Conservation (phyloP, 2,797 vertebrate genomes). For the Neoniphon sammara region DNA sequence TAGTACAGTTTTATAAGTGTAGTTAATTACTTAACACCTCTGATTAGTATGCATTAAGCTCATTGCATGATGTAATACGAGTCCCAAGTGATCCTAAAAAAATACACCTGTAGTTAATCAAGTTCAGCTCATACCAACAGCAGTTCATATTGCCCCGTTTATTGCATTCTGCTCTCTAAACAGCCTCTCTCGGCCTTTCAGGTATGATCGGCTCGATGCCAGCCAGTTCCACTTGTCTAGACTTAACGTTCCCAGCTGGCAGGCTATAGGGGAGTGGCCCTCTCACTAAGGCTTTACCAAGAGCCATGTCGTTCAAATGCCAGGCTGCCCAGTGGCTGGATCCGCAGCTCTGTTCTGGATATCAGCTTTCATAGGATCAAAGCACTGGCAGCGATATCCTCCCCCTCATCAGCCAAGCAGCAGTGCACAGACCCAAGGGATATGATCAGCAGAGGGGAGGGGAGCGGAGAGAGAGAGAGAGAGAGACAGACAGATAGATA, state of each 20-base stretch:
- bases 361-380: constrained; percentile 83
- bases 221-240: constrained; percentile 76
- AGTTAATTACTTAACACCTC: no score
- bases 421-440: constrained; percentile 76
- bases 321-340: constrained; percentile 78
- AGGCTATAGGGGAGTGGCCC: constrained; percentile 70
- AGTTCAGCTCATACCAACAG: neutral
- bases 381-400: constrained; percentile 81
- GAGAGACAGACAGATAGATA: constrained; percentile 16
- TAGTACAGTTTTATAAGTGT: no score
- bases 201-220: constrained; percentile 50
- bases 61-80: neutral
- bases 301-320: constrained; percentile 78
- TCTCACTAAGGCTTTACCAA: constrained; percentile 68
- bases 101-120: no score
- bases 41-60: neutral
- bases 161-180: constrained; percentile 16
- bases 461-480: constrained; percentile 48
- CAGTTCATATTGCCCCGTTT: constrained; percentile 24
- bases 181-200: constrained; percentile 29
- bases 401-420: constrained; percentile 78
- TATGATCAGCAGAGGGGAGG: constrained; percentile 66
- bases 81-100: no score
- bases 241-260: constrained; percentile 73
- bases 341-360: constrained; percentile 78